Percentiles rank a stretch among this genome's conserved stretches.
These are phyloP conservation scores for Neomonachus schauinslandi DNA, from an alignment of 2,113 vertebrate species.

Conservation along the genomic window DNA sequence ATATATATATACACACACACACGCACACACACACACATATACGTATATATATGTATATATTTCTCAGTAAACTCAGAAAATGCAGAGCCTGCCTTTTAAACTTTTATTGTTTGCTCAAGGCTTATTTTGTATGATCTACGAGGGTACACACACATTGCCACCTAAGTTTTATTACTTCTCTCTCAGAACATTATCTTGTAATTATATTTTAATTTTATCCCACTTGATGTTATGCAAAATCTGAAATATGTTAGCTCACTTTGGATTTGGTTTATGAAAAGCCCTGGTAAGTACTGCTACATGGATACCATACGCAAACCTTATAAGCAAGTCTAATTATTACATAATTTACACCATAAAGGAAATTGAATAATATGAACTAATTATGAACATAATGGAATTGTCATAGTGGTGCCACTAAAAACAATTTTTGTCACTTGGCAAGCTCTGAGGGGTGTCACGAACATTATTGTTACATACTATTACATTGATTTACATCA, in stretches of 20 bases:
- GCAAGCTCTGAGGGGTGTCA: background rate
- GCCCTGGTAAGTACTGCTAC: background rate
- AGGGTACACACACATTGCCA: background rate
- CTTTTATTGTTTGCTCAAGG: background rate
- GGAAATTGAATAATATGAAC: background rate
- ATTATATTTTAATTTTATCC: constrained; percentile 9
- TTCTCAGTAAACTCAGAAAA: background rate
- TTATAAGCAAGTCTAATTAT: constrained; percentile 28
- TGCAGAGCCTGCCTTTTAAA: background rate
- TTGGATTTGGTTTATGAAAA: background rate
- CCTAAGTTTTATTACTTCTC: background rate
- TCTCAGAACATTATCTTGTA: background rate
- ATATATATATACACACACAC: background rate
- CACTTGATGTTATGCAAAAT: background rate
- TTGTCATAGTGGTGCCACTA: background rate
- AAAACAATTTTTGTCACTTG: constrained; percentile 41
- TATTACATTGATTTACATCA: background rate
- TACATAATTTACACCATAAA: background rate
- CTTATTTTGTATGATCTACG: background rate
- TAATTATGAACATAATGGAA: constrained; percentile 23
- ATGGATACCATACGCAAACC: background rate
- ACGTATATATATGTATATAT: background rate
- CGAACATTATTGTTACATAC: background rate
- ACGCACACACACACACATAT: too few species aligned
- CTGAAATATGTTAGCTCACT: background rate